Conservation (phyloP, 2,797 vertebrate genomes). For the Scomberomorus guttatus region DNA sequence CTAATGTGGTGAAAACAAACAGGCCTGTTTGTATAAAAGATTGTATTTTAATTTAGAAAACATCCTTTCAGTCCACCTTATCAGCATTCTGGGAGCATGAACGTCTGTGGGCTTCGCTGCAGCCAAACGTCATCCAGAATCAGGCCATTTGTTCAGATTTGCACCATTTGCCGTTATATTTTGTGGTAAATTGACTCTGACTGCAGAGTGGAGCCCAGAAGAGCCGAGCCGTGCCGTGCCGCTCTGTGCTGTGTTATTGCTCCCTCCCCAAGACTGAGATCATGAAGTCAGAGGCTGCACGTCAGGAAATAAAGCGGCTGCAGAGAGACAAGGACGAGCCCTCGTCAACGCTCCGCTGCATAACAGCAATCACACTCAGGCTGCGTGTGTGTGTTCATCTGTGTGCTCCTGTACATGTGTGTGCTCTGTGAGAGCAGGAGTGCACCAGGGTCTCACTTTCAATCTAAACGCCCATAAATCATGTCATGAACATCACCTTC, state of each 20-base stretch:
- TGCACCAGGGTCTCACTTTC: conserved; percentile 24
- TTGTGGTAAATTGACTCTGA: conserved; percentile 51
- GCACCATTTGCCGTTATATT: conserved; percentile 36
- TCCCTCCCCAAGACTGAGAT: not conserved
- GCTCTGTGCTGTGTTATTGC: not conserved
- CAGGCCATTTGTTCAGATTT: conserved; percentile 32
- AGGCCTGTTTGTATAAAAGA: too few relatives aligned
- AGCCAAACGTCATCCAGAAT: not conserved
- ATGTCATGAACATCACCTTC: conserved; percentile 20
- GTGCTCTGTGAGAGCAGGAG: conserved; percentile 15
- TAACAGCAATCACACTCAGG: conserved; percentile 23
- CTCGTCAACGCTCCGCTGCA: conserved; percentile 32
- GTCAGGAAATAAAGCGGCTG: conserved; percentile 52
- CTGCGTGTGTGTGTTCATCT: conserved; percentile 11
- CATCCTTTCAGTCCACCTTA: not conserved
- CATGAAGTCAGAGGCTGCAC: conserved; percentile 24
- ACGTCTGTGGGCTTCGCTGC: conserved; percentile 26
- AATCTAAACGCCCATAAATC: conserved; percentile 62
- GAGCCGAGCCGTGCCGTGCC: not conserved
- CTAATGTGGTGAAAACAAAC: not conserved
- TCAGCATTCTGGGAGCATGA: conserved; percentile 23
- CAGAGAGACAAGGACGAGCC: conserved; percentile 45
- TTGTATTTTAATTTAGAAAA: conserved; percentile 4
- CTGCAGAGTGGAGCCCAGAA: conserved; percentile 1
- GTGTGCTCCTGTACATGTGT: conserved; percentile 16